Percentiles rank a stretch among this genome's conserved stretches.
These are phyloP conservation scores for Burhinus bistriatus DNA, from an alignment of 2,113 vertebrate species.

Conservation along the genomic window DNA sequence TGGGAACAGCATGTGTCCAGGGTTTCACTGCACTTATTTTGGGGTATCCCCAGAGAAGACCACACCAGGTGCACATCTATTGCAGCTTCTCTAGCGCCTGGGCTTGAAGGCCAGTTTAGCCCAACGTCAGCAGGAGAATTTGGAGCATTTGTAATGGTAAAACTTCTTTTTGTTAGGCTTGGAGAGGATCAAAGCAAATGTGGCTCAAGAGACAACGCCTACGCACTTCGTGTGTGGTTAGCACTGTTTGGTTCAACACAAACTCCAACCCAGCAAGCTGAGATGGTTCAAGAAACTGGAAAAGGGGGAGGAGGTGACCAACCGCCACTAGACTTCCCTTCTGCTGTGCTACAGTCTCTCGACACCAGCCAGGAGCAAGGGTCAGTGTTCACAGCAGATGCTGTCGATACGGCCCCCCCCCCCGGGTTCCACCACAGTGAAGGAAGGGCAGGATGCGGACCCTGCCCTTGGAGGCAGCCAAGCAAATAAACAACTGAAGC, in stretches of 20 bases:
- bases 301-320: neutral
- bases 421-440: accelerated
- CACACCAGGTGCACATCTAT: too few species aligned
- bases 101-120: neutral
- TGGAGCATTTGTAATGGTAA: neutral
- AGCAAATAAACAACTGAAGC: neutral
- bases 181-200: neutral
- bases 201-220: neutral
- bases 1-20: neutral
- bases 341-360: neutral
- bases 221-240: neutral
- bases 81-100: neutral
- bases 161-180: neutral
- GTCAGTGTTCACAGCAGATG: neutral
- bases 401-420: neutral
- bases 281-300: neutral
- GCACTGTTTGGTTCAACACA: neutral
- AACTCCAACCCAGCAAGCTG: neutral
- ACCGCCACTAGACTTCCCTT: neutral
- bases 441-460: neutral
- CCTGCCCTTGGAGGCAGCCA: neutral
- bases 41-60: neutral
- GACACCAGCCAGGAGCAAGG: neutral
- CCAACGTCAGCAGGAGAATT: neutral
- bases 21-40: neutral